Evolutionary conservation across 2,888 invertebrate genomes (phyloP).

Genomic region (Labia minor): DNA sequence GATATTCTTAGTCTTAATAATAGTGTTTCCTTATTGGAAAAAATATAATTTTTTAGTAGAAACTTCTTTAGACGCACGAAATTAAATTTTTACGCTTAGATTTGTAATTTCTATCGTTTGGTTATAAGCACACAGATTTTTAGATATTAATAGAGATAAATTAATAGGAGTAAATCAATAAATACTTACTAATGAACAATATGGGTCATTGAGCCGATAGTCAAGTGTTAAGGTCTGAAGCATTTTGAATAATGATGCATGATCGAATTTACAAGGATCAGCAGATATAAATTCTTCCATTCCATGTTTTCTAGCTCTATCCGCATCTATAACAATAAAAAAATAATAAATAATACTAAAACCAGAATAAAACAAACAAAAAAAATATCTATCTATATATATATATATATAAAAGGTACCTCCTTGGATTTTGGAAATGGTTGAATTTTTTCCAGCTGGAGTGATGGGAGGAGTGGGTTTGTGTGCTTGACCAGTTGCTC

Average conservation of each 20-base stretch:
- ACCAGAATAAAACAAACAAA: no score
- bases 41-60: no score
- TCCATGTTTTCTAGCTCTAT: slow-evolving; percentile 94
- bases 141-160: no score
- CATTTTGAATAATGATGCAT: slow-evolving; percentile 81
- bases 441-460: slow-evolving; percentile 70
- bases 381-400: no score
- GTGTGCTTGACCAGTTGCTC: slow-evolving; percentile 99
- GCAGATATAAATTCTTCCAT: slow-evolving; percentile 99
- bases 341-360: slow-evolving; percentile 13
- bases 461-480: slow-evolving; percentile 93
- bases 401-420: no score
- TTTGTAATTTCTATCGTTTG: no score
- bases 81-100: no score
- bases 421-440: slow-evolving; percentile 81
- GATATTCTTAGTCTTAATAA: no score
- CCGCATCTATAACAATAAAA: slow-evolving; percentile 64
- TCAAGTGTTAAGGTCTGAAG: slow-evolving; percentile 89
- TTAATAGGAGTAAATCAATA: no score
- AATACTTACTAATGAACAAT: slow-evolving; percentile 79
- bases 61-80: no score
- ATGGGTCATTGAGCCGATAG: slow-evolving; percentile 94
- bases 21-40: no score
- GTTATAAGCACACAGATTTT: no score
- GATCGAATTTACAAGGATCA: slow-evolving; percentile 96